phyloP scores from a whole-genome alignment of 2,113 vertebrate genomes.

The Clinocottus analis region DNA sequence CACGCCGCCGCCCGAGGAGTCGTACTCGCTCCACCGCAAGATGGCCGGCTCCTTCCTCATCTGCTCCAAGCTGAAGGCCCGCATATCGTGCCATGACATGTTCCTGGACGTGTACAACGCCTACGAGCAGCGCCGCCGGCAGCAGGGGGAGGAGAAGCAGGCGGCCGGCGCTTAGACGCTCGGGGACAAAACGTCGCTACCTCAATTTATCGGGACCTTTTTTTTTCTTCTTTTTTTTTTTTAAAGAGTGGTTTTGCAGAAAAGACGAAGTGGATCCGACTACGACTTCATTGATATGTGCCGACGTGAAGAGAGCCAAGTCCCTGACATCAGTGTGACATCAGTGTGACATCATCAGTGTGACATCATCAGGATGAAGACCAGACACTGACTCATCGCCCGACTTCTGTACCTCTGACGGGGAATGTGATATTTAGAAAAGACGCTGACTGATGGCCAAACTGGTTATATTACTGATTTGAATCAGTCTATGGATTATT shows the following conservation, averaged over 20 bases:
- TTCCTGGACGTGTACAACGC: constrained; percentile 83
- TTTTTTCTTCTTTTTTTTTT: no score
- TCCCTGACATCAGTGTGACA: background rate
- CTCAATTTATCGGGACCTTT: background rate
- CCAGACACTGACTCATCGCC: background rate
- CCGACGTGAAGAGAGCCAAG: background rate
- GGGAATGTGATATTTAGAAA: background rate
- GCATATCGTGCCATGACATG: constrained; percentile 86
- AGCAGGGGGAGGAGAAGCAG: constrained; percentile 18
- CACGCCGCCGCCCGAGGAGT: constrained; percentile 89
- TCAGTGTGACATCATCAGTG: constrained; percentile 2
- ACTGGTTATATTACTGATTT: constrained; percentile 4
- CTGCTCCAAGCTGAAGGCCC: constrained; percentile 88
- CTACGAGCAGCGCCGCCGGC: constrained; percentile 78
- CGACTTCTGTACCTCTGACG: background rate
- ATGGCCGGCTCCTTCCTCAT: constrained; percentile 94
- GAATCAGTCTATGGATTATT: background rate
- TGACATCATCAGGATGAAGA: background rate
- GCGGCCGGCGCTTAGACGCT: background rate
- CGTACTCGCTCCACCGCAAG: constrained; percentile 93
- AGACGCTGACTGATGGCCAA: background rate
- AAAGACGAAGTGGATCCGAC: background rate
- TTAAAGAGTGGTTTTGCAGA: background rate
- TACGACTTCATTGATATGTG: background rate
- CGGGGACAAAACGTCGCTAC: background rate